Evolutionary conservation across 2,888 invertebrate genomes (phyloP).

Genomic region (Drosophila monieri): DNA sequence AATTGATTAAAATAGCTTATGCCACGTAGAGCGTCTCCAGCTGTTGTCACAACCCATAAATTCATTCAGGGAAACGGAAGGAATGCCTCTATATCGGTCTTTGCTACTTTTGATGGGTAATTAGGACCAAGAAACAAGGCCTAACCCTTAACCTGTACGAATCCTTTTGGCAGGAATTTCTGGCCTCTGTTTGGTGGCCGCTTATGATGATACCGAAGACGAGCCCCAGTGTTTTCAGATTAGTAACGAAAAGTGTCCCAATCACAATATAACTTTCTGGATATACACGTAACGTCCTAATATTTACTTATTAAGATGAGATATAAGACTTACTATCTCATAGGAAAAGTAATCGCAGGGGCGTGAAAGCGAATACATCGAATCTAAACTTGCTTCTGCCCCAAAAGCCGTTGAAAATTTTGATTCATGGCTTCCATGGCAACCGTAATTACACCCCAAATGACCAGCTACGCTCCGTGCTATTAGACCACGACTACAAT

Average conservation of each 20-base stretch:
- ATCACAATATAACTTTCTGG: slow-evolving; percentile 87
- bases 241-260: slow-evolving; percentile 84
- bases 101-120: slow-evolving; percentile 12
- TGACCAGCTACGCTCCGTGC: slow-evolving; percentile 86
- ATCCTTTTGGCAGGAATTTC: neutral
- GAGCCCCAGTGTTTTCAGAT: slow-evolving; percentile 27
- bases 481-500: slow-evolving; percentile 85
- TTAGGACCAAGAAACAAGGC: no score
- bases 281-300: slow-evolving; percentile 85
- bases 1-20: slow-evolving; percentile 17
- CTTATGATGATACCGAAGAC: slow-evolving; percentile 5
- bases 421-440: slow-evolving; percentile 87
- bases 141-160: neutral
- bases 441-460: slow-evolving; percentile 86
- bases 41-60: neutral
- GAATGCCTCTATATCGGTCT: slow-evolving; percentile 13
- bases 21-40: neutral
- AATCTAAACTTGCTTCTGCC: slow-evolving; percentile 5
- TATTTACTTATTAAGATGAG: neutral
- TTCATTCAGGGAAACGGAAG: neutral
- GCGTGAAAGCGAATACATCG: neutral
- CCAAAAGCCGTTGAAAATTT: slow-evolving; percentile 85
- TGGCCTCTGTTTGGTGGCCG: neutral
- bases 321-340: fast-evolving
- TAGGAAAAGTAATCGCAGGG: neutral